Conservation (phyloP, 2,888 invertebrate species). For the Brachyopa scutellaris region DNA sequence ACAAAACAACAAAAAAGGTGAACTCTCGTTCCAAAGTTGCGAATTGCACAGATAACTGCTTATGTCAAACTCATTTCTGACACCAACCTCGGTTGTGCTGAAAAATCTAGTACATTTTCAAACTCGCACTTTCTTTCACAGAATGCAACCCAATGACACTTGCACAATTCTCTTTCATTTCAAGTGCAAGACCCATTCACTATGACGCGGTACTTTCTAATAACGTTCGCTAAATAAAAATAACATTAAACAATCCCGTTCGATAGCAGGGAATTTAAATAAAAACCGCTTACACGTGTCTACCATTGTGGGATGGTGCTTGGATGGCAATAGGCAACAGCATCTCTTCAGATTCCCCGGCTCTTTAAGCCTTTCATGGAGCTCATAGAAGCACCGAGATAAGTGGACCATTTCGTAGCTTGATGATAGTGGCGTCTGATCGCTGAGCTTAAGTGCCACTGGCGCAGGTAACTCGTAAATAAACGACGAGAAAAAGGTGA, state of each 20-base stretch:
- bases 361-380: constrained; percentile 7
- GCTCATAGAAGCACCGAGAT: not conserved
- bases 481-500: constrained; percentile 38
- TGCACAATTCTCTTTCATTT: constrained; percentile 31
- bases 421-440: constrained; percentile 13
- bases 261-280: not conserved
- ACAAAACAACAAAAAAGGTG: too few relatives aligned
- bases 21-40: too few relatives aligned
- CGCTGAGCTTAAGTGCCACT: constrained; percentile 10
- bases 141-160: not conserved
- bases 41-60: too few relatives aligned
- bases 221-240: constrained; percentile 47
- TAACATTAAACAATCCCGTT: constrained; percentile 45
- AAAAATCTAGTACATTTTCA: too few relatives aligned
- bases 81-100: too few relatives aligned
- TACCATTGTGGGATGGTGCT: not conserved
- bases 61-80: too few relatives aligned
- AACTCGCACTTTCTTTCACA: not conserved
- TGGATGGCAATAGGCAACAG: not conserved
- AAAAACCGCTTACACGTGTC: constrained; percentile 1
- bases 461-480: not conserved
- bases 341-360: constrained; percentile 10
- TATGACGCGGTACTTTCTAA: constrained; percentile 55
- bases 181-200: constrained; percentile 16
- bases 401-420: constrained; percentile 24